A percentile compares a stretch with the other conserved stretches of the same genome.
These are phyloP conservation scores for Erythrocercus mccallii DNA, from an alignment of 2,113 vertebrate species.

Conservation along the genomic window DNA sequence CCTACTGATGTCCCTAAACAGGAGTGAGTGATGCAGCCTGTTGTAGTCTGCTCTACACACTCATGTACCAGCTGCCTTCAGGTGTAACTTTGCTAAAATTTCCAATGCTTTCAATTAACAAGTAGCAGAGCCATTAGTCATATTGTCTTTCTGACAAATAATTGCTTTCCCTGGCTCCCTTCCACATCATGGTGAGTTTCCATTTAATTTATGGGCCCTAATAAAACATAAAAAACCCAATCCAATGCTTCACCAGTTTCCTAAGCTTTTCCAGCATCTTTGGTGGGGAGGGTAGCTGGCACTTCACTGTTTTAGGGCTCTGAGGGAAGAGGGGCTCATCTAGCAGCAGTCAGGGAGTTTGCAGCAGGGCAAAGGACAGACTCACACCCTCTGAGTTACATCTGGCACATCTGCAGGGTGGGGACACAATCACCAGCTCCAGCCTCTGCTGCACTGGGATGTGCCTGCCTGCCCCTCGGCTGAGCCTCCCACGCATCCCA, in stretches of 20 bases:
- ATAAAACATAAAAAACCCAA: background rate
- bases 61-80: background rate
- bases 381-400: fast-evolving
- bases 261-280: background rate
- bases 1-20: background rate
- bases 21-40: background rate
- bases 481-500: background rate
- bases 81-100: background rate
- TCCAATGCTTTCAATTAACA: background rate
- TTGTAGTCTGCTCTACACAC: background rate
- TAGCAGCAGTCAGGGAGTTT: background rate
- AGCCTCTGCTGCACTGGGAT: background rate
- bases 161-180: background rate
- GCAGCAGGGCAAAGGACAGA: background rate
- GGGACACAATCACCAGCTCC: background rate
- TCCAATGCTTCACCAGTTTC: background rate
- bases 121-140: background rate
- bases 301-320: background rate
- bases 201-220: background rate
- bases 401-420: background rate
- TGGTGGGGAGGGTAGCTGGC: background rate
- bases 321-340: background rate
- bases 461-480: background rate
- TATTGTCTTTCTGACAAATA: background rate
- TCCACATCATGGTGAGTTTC: background rate